Percentiles rank a stretch among this genome's conserved stretches.
These are phyloP conservation scores for Montipora capitata DNA, from an alignment of 92 coral and sea anemone species.

Conservation along the genomic window DNA sequence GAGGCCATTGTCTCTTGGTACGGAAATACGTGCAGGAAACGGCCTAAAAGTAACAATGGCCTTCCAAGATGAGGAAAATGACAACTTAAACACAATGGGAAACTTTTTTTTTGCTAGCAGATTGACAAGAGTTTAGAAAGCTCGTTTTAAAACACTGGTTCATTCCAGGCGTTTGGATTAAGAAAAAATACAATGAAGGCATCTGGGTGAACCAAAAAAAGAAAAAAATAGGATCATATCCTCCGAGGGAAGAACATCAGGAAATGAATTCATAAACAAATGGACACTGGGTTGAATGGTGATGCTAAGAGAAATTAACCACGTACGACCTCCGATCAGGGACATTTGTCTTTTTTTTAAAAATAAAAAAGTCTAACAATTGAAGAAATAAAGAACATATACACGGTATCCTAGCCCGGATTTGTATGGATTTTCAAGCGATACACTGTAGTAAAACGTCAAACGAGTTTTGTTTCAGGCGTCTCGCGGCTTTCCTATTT, in stretches of 20 bases:
- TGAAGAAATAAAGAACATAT: not conserved
- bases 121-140: not conserved
- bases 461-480: conserved; percentile 17
- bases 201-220: not conserved
- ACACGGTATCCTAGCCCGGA: conserved; percentile 22
- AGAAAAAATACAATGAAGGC: not conserved
- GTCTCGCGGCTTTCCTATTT: not conserved
- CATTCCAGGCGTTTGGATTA: too few relatives aligned
- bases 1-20: conserved; percentile 11
- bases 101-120: too few relatives aligned
- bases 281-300: not conserved
- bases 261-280: conserved; percentile 16
- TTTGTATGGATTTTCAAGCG: not conserved
- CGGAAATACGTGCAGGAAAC: conserved; percentile 8
- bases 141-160: not conserved
- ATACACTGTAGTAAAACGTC: not conserved
- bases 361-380: not conserved
- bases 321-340: not conserved
- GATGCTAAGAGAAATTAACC: not conserved
- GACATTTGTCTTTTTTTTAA: not conserved
- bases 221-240: not conserved
- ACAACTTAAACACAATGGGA: too few relatives aligned
- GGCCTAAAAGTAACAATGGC: too few relatives aligned
- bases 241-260: not conserved
- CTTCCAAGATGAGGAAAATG: too few relatives aligned